phyloP scores from a whole-genome alignment of 2,888 invertebrate species.

The Macrosiphum euphorbiae region DNA sequence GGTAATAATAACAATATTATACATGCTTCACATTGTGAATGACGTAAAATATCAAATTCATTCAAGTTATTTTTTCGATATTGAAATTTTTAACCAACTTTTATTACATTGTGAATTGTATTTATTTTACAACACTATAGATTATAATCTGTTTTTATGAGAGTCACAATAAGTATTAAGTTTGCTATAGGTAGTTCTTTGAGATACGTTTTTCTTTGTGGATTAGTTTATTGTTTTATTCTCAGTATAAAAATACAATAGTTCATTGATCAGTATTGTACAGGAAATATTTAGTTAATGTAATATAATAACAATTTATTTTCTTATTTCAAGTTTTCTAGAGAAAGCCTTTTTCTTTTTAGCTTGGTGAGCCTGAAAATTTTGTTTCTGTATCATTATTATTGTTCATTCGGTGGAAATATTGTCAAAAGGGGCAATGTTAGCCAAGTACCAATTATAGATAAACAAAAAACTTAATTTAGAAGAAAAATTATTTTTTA shows the following conservation, averaged over 20 bases:
- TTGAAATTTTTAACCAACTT: slow-evolving; percentile 15
- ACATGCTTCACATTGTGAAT: neutral
- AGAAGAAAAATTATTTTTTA: neutral
- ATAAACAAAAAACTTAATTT: neutral
- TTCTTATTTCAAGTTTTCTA: slow-evolving; percentile 19
- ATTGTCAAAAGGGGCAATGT: neutral
- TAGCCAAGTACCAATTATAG: neutral
- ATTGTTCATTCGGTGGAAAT: slow-evolving; percentile 34
- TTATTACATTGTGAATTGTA: neutral
- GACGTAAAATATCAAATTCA: slow-evolving; percentile 21
- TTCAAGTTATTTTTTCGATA: neutral
- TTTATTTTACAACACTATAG: neutral
- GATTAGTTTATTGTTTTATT: slow-evolving; percentile 28
- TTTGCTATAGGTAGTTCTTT: neutral
- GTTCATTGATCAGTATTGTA: neutral
- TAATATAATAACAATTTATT: neutral
- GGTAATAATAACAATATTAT: slow-evolving; percentile 36
- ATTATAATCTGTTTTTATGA: neutral
- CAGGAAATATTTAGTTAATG: neutral
- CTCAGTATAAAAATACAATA: slow-evolving; percentile 5
- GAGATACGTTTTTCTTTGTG: neutral
- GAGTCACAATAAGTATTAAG: neutral
- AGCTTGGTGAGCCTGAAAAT: neutral
- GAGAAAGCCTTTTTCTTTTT: neutral
- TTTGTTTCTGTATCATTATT: neutral